A percentile compares a stretch with the other conserved stretches of the same genome.
These are phyloP conservation scores for Schizopygopsis malacanthus DNA, from an alignment of 2,797 vertebrate species.

Conservation along the genomic window DNA sequence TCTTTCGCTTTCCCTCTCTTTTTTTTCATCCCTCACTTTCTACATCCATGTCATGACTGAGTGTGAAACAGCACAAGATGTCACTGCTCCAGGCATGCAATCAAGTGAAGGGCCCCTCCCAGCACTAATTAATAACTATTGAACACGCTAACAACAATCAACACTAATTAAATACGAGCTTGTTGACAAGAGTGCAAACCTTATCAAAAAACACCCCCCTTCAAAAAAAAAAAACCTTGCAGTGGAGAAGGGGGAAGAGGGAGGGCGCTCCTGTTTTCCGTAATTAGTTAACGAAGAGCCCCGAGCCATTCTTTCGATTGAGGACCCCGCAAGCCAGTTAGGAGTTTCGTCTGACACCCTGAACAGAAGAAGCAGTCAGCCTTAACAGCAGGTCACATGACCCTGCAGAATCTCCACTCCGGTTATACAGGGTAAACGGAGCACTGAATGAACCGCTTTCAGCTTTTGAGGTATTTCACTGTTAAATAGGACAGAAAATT, in stretches of 20 bases:
- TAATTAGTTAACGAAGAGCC: constrained; percentile 86
- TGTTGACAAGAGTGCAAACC: constrained; percentile 86
- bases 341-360: constrained; percentile 63
- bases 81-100: constrained; percentile 80
- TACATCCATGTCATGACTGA: constrained; percentile 69
- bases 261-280: constrained; percentile 79
- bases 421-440: constrained; percentile 12
- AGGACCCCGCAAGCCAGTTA: constrained; percentile 62
- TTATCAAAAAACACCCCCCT: constrained; percentile 75
- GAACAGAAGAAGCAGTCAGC: constrained; percentile 58
- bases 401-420: constrained; percentile 26
- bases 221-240: constrained; percentile 63
- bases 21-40: constrained; percentile 48
- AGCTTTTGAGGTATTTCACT: not conserved
- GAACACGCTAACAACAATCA: constrained; percentile 90
- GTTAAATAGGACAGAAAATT: not conserved
- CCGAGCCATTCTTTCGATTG: constrained; percentile 78
- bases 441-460: constrained; percentile 2
- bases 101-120: constrained; percentile 80
- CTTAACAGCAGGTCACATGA: constrained; percentile 48
- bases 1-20: constrained; percentile 19
- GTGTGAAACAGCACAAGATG: constrained; percentile 74
- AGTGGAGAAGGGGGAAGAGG: constrained; percentile 55
- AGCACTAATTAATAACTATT: constrained; percentile 89
- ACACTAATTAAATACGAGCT: constrained; percentile 92